phyloP scores from a whole-genome alignment of 2,797 vertebrate species.

The Gallinago solitaria region DNA sequence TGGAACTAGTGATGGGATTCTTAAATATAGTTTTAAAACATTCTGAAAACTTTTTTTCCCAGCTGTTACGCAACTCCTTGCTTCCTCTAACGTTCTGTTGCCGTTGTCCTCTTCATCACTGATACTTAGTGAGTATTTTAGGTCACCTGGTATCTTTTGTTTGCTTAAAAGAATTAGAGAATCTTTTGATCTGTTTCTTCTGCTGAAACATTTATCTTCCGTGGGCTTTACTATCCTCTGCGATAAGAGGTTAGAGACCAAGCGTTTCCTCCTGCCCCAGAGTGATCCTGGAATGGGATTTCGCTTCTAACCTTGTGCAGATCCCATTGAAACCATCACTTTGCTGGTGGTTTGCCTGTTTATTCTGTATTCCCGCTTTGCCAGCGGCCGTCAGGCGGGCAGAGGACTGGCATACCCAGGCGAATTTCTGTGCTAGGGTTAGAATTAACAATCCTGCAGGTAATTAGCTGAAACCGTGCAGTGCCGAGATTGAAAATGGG shows the following conservation, averaged over 20 bases:
- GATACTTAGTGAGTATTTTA: not conserved
- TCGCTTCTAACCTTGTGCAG: not conserved
- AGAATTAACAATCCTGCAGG: not conserved
- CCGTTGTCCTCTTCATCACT: not conserved
- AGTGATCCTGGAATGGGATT: not conserved
- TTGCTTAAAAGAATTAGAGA: not conserved
- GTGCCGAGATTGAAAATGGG: not conserved
- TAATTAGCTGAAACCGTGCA: not conserved
- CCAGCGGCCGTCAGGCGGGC: not conserved
- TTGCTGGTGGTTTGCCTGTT: not conserved
- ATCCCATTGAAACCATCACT: not conserved
- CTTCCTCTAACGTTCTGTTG: not conserved
- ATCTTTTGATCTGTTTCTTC: not conserved
- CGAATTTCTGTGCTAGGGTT: not conserved
- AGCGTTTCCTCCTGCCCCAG: not conserved
- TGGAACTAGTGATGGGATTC: not conserved
- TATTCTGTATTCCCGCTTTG: not conserved
- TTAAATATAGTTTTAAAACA: not conserved
- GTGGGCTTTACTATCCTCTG: not conserved
- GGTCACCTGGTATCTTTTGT: not conserved
- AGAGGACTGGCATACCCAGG: not conserved
- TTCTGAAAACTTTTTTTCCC: not conserved
- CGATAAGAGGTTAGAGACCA: not conserved
- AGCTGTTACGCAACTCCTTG: not conserved
- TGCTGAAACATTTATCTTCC: not conserved